These are phyloP conservation scores for Zaprionus bogoriensis DNA, from an alignment of 2,888 invertebrate species.

Conservation along the genomic window DNA sequence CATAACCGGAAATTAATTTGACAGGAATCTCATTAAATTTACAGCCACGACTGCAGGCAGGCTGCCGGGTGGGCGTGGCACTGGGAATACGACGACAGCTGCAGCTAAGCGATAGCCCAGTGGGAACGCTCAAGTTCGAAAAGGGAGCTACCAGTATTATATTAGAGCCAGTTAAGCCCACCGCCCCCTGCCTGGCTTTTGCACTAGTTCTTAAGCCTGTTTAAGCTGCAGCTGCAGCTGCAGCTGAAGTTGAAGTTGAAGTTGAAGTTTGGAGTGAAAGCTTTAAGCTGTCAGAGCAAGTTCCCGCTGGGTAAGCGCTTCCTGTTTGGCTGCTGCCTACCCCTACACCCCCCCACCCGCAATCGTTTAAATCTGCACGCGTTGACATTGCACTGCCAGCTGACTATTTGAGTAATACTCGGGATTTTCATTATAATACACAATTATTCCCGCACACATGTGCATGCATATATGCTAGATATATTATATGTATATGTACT, in stretches of 20 bases:
- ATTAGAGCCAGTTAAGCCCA: too few relatives aligned
- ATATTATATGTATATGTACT: slow-evolving; percentile 13
- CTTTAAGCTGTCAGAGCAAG: neutral
- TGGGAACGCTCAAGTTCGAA: neutral
- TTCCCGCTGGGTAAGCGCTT: neutral
- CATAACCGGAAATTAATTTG: slow-evolving; percentile 84
- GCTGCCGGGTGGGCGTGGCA: neutral
- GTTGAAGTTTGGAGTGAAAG: neutral
- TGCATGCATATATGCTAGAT: neutral
- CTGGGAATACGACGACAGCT: slow-evolving; percentile 1
- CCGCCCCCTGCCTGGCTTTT: neutral
- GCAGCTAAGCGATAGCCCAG: neutral
- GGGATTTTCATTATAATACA: slow-evolving; percentile 75
- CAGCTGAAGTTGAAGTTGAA: neutral
- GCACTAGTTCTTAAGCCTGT: neutral
- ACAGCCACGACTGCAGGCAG: slow-evolving; percentile 62
- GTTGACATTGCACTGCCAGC: slow-evolving; percentile 63
- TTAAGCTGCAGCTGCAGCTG: neutral
- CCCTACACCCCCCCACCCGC: slow-evolving; percentile 1
- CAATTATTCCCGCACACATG: slow-evolving; percentile 52
- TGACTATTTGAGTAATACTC: slow-evolving; percentile 75
- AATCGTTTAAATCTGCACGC: slow-evolving; percentile 70
- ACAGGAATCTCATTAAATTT: slow-evolving; percentile 83
- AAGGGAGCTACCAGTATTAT: too few relatives aligned
- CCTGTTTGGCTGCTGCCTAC: neutral